Evolutionary conservation across 2,113 vertebrate species (phyloP), one percentile per base, ranked within the genome.

Genomic region (Centropristis striata): DNA sequence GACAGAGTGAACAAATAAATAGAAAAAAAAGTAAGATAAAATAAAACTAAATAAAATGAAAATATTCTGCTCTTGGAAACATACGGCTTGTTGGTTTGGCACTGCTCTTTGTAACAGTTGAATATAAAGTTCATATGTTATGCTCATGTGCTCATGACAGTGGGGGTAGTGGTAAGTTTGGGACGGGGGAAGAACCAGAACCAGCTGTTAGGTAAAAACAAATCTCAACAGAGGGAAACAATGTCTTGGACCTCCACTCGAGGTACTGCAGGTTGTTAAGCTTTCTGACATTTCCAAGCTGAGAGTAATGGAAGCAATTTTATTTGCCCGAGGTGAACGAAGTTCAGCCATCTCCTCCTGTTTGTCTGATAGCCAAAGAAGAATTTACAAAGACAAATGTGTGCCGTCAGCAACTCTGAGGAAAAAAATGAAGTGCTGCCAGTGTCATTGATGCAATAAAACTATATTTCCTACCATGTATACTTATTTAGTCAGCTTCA

Each of bases 201-300:
- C 90, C 92, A 93, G 93, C 91, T 93, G 91, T 89, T 88, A 80
- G 1, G 64, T 84, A 84, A 88, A 92, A 91, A 84, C 82, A 90
- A 80, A 85, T 84, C 65, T 71, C 74, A 75, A 28, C 61, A 59
- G 72, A 86, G 58, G 72, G 81, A 86, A 87, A 86, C 88, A 74
- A 88, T 78, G 74, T 76, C 42, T 84, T 67, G 65, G 81, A 86
- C 79, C 88, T 84, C 86, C 85, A 71, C 66, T 58, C 68, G 89
- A 79, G 71, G 68, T 71, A 50, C 79, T 76, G 82, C 75, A 85
- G 75, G 82, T 88, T 79, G 86, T 84, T 78, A 80, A 59, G 28
- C 44, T 47, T 83, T 82, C 71, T 74, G 75, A 87, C 81, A 80
- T 87, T 78, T 85, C 84, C 28, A 86, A 87, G 67, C 73, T 53